Evolutionary conservation across 2,888 invertebrate species (phyloP), one percentile per base, ranked within the genome.

Genomic region (Luperina testacea): DNA sequence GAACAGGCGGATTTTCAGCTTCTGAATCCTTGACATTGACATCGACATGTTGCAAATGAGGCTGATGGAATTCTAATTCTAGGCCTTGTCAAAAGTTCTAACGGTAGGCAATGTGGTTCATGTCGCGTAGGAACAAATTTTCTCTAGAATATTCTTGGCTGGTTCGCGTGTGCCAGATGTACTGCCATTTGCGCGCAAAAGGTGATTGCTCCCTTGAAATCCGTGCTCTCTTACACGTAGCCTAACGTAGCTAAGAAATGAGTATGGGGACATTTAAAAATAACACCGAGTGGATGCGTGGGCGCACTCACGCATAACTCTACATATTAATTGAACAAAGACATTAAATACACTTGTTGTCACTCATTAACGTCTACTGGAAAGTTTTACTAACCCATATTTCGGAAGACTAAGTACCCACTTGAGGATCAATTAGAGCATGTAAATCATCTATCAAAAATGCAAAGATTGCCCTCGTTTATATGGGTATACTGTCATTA

Each of bases 181-280:
- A 72, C 63, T 72, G 74, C 59, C 59, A 86, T 71, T 75, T 65
- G 82, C 70, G 51, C 71, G 77, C 72, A 81, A 82, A 86, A 89
- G 93, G 91, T 92, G 91, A 90, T 88, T 92, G 93, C 90, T 91
- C 91, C 82, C 88, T 77, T 64, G 84, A 83, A 86, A 75, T 75
- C 83, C 88, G 88, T 86, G 87, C 77, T 86, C 75, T 77, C 27
- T 74, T 74, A 77, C 87, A 79, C 88, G 80, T 76, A 67, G 71
- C 38, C 38, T 38, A 20, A 71, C 38, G 71, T 17, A 76, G 78
- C 79, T 77, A 70, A 82, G 81, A 84, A 82, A 87, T 87, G 85
- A 87, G 87, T 87, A 85, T 79, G 82, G 83, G 81, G 89, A 89
- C 88, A 90, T 90, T 90, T 91, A 91, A 89, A 92, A 90, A 92